These are phyloP conservation scores for Noctua comes DNA, from an alignment of 2,888 invertebrate genomes.

Conservation along the genomic window DNA sequence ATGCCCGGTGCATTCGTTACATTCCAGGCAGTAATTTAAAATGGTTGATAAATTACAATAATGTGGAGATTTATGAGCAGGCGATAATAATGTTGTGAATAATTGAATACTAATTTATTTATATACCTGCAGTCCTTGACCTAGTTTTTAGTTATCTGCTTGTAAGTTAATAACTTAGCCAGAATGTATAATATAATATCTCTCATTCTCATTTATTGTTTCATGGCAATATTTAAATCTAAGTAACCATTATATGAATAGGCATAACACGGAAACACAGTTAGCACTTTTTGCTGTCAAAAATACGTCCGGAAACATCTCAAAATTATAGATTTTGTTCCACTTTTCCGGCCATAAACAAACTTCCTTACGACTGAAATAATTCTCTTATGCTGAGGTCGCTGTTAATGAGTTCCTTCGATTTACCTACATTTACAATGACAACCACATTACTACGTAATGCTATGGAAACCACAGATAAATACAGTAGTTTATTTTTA, in stretches of 20 bases:
- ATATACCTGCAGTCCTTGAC: neutral
- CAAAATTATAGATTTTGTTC: conserved; percentile 50
- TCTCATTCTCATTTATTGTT: neutral
- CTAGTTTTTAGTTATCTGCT: neutral
- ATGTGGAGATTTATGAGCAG: neutral
- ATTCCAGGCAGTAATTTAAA: neutral
- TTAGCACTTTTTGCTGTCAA: neutral
- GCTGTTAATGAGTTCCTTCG: conserved; percentile 51
- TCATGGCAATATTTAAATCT: neutral
- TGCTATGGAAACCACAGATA: neutral
- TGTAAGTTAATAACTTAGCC: neutral
- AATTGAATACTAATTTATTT: conserved; percentile 12
- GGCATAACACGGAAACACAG: neutral
- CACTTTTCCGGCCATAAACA: conserved; percentile 50
- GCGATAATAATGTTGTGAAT: neutral
- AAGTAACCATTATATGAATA: neutral
- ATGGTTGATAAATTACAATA: conserved; percentile 7
- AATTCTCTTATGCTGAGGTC: conserved; percentile 54
- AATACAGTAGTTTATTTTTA: conserved; percentile 22
- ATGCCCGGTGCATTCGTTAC: neutral
- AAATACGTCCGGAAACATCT: conserved; percentile 27
- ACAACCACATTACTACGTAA: conserved; percentile 35
- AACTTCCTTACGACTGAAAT: conserved; percentile 61
- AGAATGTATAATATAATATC: neutral
- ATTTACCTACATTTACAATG: conserved; percentile 34